Percentiles rank a stretch among this genome's conserved stretches.
Conservation (phyloP, 2,888 invertebrate genomes). For the Frankliniella fusca region DNA sequence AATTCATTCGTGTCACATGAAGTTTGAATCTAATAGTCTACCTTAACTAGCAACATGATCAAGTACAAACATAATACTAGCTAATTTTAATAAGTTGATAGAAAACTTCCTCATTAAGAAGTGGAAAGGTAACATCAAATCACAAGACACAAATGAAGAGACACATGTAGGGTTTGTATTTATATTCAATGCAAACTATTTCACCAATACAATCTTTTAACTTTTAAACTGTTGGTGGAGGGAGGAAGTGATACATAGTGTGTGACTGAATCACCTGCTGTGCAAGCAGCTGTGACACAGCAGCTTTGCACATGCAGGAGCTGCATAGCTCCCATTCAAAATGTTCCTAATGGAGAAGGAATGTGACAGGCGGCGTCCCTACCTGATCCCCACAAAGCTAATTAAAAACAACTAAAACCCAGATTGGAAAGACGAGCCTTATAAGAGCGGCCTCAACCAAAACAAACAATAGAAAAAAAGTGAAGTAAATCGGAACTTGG, state of each 20-base stretch:
- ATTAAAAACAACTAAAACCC: slow-evolving; percentile 26
- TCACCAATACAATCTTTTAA: slow-evolving; percentile 23
- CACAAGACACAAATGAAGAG: slow-evolving; percentile 25
- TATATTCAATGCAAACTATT: slow-evolving; percentile 27
- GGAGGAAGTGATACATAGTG: slow-evolving; percentile 24
- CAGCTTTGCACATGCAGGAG: not conserved
- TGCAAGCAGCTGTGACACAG: not conserved
- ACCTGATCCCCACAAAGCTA: slow-evolving; percentile 26
- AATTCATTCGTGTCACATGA: slow-evolving; percentile 26
- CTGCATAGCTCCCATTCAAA: slow-evolving; percentile 5
- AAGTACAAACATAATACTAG: slow-evolving; percentile 26
- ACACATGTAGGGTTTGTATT: slow-evolving; percentile 22
- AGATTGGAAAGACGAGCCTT: slow-evolving; percentile 22
- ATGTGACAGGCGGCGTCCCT: slow-evolving; percentile 21
- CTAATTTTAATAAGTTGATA: slow-evolving; percentile 27
- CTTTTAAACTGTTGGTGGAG: slow-evolving; percentile 26
- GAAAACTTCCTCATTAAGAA: slow-evolving; percentile 20
- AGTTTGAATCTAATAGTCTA: slow-evolving; percentile 26
- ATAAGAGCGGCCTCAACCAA: slow-evolving; percentile 6
- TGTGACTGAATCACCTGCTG: slow-evolving; percentile 5
- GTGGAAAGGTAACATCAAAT: slow-evolving; percentile 26
- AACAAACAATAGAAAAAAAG: not conserved
- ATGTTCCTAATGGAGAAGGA: slow-evolving; percentile 24
- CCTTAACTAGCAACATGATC: slow-evolving; percentile 26
- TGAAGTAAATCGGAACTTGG: slow-evolving; percentile 25